Base-by-base conservation (phyloP, 2,113 vertebrate genomes). In the Chloebia gouldiae region DNA sequence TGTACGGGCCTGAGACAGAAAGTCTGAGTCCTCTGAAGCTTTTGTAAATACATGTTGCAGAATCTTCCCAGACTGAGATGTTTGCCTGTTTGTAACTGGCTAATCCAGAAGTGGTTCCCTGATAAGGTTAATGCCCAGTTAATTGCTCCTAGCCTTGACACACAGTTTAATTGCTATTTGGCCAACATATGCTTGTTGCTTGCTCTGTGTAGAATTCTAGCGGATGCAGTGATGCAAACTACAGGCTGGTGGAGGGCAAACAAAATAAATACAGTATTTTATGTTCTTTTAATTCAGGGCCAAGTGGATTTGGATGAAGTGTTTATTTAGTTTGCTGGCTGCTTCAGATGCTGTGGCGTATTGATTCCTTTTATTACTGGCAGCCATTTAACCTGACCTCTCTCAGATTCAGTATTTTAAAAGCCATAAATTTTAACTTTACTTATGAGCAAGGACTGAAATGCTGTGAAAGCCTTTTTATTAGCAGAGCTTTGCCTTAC, bases 241-340 rank as follows among this genome's bases (percentile, higher is more conserved):
- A 86, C n/a, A 92, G 96, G 89, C 95, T 96, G 95, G 95, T 96
- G 81, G 95, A 97, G 96, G 92, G 93, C 95, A 98, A 97, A 97
- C 95, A 97, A 98, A 98, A 98, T 97, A 98, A 98, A 98, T 98
- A 98, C 95, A 97, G 96, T 98, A 97, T 98, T 98, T 98, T 98
- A 98, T 98, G 97, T 98, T 98, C 97, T 97, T 98, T 98, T 98
- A 98, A 98, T 98, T 98, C 97, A 96, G 95, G 96, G 97, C 98
- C 98, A 98, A 98, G 98, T 98, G 95, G 97, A 98, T 98, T 98
- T 98, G 98, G 98, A 98, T 98, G 97, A 98, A 98, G 98, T 98
- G 97, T 98, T 98, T 98, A 98, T 98, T 98, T 97, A 97, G 98
- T 98, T 98, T 98, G 95, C 97, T 97, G 97, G 96, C 97, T 97